Conservation (phyloP, 2,113 vertebrate genomes). For the Eonycteris spelaea region DNA sequence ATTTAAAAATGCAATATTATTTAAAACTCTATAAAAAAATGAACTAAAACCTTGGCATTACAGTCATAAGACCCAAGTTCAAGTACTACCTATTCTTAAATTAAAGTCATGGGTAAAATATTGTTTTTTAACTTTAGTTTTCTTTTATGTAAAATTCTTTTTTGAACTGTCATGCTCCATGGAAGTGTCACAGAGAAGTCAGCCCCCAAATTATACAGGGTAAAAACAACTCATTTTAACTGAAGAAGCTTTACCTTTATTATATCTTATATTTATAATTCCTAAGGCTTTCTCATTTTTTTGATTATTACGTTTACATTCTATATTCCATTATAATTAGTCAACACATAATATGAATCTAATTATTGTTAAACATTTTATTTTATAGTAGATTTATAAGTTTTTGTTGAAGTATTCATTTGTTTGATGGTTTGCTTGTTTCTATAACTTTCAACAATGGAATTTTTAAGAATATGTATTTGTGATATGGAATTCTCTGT, state of each 20-base stretch:
- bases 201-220: fast-evolving
- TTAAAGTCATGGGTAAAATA: neutral
- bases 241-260: neutral
- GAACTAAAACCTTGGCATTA: neutral
- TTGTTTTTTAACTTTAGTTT: neutral
- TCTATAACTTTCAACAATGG: neutral
- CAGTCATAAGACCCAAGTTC: neutral
- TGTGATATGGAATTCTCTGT: neutral
- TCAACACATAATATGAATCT: neutral
- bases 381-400: neutral
- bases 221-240: neutral
- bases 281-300: neutral
- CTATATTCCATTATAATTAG: neutral
- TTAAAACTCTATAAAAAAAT: neutral
- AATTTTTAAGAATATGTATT: neutral
- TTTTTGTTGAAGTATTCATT: neutral
- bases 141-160: neutral
- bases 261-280: neutral
- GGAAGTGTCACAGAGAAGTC: neutral
- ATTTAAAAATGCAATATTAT: neutral
- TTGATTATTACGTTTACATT: neutral
- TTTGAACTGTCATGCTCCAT: neutral
- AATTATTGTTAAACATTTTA: neutral
- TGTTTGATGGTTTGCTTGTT: neutral
- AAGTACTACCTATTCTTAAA: neutral